A percentile compares a stretch with the other conserved stretches of the same genome.
Conservation (phyloP, 2,797 vertebrate genomes). For the Propithecus perrieri region DNA sequence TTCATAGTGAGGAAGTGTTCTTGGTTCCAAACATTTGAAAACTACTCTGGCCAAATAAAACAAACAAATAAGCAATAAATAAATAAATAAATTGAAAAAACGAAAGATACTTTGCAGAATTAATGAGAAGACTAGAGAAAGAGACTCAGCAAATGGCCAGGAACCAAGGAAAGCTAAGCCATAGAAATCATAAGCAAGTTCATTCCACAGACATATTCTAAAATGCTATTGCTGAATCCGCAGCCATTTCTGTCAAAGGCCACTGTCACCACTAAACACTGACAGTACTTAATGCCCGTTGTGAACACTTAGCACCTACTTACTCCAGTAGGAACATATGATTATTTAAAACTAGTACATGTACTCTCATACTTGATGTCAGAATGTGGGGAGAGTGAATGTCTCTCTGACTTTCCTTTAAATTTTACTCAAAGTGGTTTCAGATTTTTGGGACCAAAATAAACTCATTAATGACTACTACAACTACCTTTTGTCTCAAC, state of each 20-base stretch:
- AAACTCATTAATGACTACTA: neutral
- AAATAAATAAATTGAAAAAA: neutral
- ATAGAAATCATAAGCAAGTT: neutral
- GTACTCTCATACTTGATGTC: neutral
- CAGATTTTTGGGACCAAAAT: neutral
- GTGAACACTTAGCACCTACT: neutral
- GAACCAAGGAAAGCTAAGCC: neutral
- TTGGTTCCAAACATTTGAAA: neutral
- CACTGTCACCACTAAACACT: neutral
- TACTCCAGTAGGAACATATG: neutral
- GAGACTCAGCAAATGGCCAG: neutral
- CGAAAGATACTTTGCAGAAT: neutral
- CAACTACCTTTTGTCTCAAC: neutral
- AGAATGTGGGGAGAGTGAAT: neutral
- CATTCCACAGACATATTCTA: neutral
- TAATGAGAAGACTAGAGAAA: neutral
- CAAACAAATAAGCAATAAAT: neutral
- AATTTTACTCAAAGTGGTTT: neutral
- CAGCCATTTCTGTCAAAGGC: neutral
- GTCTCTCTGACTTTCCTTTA: neutral
- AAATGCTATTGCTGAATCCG: neutral
- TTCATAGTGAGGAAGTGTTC: neutral
- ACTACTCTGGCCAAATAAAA: neutral
- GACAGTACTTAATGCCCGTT: rapidly evolving
- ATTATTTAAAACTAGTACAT: neutral